Percentiles rank a stretch among this genome's conserved stretches.
Conservation (phyloP, 2,113 vertebrate genomes). For the Silurus asotus region DNA sequence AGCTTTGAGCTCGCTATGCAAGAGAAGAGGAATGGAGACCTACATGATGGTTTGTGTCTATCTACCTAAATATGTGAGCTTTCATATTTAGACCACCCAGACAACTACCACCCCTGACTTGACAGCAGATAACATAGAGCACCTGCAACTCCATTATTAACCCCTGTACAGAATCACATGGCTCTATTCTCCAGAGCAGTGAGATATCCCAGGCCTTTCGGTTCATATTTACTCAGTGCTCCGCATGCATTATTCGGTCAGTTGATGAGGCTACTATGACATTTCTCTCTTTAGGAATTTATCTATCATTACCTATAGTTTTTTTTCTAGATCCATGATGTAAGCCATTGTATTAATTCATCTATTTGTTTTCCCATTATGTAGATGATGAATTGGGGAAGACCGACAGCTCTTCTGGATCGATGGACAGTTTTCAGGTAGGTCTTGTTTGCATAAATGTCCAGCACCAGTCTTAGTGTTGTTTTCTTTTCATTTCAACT, state of each 20-base stretch:
- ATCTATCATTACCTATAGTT: background rate
- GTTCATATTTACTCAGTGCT: background rate
- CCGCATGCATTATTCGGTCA: slow-evolving; percentile 1
- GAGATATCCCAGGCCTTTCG: background rate
- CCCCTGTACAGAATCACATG: background rate
- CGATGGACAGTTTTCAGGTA: slow-evolving; percentile 91
- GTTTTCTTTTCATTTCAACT: background rate
- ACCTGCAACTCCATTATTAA: background rate
- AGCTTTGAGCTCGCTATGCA: slow-evolving; percentile 97
- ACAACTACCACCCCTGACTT: slow-evolving; percentile 3
- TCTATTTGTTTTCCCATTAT: slow-evolving; percentile 52
- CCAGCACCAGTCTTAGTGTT: background rate
- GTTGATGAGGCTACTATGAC: background rate
- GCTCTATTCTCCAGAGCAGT: background rate
- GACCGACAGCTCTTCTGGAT: slow-evolving; percentile 85
- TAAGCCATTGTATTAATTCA: slow-evolving; percentile 6
- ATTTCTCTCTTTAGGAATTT: background rate
- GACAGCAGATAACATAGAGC: slow-evolving; percentile 18
- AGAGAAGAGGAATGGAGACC: slow-evolving; percentile 94
- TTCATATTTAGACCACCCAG: slow-evolving; percentile 35
- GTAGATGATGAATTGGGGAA: slow-evolving; percentile 94
- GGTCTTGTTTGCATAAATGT: slow-evolving; percentile 64
- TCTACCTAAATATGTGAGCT: slow-evolving; percentile 17
- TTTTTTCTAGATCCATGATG: background rate
- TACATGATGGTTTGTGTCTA: slow-evolving; percentile 82